Percentiles rank a stretch among this genome's conserved stretches.
Evolutionary conservation across 2,797 vertebrate species (phyloP).

Genomic region (Enteromius trimaculatus): DNA sequence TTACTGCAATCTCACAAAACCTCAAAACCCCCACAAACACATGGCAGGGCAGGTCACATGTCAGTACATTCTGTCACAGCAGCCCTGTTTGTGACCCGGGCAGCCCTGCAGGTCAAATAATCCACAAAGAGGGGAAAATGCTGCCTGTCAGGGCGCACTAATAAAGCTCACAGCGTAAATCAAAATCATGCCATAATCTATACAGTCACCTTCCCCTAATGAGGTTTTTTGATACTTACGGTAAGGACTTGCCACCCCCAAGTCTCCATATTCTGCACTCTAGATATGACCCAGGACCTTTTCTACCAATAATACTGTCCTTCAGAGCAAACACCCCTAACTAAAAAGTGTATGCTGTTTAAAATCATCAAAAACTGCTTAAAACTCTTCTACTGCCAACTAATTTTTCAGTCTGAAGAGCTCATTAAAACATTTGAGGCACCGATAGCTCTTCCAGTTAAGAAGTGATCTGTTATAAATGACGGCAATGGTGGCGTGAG

Average conservation of each 20-base stretch:
- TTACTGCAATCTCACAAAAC: conserved; percentile 24
- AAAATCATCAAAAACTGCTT: not conserved
- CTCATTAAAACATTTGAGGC: conserved; percentile 11
- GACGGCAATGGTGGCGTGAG: not conserved
- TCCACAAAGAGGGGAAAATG: conserved; percentile 2
- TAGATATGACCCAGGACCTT: not conserved
- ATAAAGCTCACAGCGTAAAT: conserved; percentile 5
- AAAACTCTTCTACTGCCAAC: conserved; percentile 5
- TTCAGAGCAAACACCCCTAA: not conserved
- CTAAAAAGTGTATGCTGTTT: not conserved
- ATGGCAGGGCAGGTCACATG: conserved; percentile 14
- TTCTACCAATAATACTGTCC: not conserved
- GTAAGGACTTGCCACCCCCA: not conserved
- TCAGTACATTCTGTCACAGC: conserved; percentile 30
- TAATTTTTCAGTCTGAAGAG: conserved; percentile 27
- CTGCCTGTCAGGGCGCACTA: conserved; percentile 3
- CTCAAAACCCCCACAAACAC: conserved; percentile 20
- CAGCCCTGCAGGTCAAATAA: conserved; percentile 31
- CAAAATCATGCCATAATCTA: conserved; percentile 30
- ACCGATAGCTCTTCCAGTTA: conserved; percentile 30
- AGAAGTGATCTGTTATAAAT: conserved; percentile 34
- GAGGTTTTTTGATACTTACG: not conserved
- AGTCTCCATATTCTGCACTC: not conserved
- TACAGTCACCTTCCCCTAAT: conserved; percentile 35
- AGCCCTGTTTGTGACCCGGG: not conserved